phyloP scores from a whole-genome alignment of 2,797 vertebrate species.

The Naso thynnoides region DNA sequence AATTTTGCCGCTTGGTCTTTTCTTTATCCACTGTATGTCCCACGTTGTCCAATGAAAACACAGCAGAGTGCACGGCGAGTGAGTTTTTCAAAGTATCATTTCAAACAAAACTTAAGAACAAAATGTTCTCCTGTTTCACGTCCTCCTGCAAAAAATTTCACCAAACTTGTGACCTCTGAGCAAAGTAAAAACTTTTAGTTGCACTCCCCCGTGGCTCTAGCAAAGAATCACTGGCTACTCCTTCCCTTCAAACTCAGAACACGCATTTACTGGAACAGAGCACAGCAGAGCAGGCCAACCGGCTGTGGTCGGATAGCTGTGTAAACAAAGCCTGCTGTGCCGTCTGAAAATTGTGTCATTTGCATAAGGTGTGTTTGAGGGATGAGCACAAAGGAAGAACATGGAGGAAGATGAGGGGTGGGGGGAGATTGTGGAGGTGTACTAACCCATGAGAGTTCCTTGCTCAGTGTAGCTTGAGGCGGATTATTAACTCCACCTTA shows the following conservation, averaged over 20 bases:
- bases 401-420: conserved; percentile 56
- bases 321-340: conserved; percentile 87
- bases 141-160: conserved; percentile 52
- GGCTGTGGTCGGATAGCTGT: conserved; percentile 77
- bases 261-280: conserved; percentile 55
- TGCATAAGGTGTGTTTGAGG: conserved; percentile 88
- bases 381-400: conserved; percentile 75
- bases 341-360: conserved; percentile 79
- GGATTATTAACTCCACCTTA: conserved; percentile 76
- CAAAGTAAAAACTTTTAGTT: conserved; percentile 58
- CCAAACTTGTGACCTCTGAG: conserved; percentile 46
- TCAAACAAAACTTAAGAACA: conserved; percentile 65
- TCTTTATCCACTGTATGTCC: conserved; percentile 54
- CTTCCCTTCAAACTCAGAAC: conserved; percentile 75
- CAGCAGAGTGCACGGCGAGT: conserved; percentile 36
- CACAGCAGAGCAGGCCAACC: conserved; percentile 72
- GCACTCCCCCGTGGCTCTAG: conserved; percentile 57
- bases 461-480: conserved; percentile 64
- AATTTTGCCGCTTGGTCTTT: conserved; percentile 51
- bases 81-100: conserved; percentile 42
- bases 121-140: conserved; percentile 70
- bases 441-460: conserved; percentile 83
- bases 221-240: conserved; percentile 41
- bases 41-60: conserved; percentile 63
- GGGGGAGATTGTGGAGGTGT: conserved; percentile 76